Base-by-base conservation (phyloP, 1,140 invertebrate genomes). In the Drosophila sucinea region DNA sequence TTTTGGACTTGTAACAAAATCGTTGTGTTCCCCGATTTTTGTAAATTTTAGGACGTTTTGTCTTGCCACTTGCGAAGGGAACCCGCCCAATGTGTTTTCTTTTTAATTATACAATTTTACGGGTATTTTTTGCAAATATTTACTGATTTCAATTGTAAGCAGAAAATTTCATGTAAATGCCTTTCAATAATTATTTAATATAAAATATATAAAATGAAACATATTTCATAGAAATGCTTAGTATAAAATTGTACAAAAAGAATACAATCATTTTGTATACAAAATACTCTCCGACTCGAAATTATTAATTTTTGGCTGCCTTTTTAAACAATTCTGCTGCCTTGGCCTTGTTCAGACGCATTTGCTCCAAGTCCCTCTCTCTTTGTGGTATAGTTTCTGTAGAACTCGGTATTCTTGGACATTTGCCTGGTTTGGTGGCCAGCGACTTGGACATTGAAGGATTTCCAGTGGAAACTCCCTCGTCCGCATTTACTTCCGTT, bases 271-370 rank as follows among this genome's bases (percentile, higher is more conserved):
- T 47, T 41, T 44, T n/a, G 3, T 29, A 63, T 44, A 7, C n/a
- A 63, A 7, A 51, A n/a, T 32, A 3, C 2, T 54, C 10, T 60
- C 11, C 29, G 11, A 60, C 7, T 62, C 10, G 30, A 2, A 30
- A 29, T 69, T 66, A 30, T 11, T 40, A 62, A 33, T 58, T 60
- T 29, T 76, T 78, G 4, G 62, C 1, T 30, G 95, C 94, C 86
- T 95, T 96, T 76, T 95, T 94, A 76, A 96, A 95, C 62, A 96
- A 73, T 91, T 96, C 95, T 51, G 96, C 96, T 7, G 96, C 96
- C 91, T 95, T 95, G 40, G 95, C 79, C 92, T 96, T 97, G 56
- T 94, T 95, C 76, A 95, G 93, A 38, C 95, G 90, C 44, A 95
- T 91, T 78, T 94, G 93, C 64, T 93, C 92, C 91, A 95, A 94